phyloP scores from a whole-genome alignment of 2,113 vertebrate species.

The Sphaerodactylus townsendi region DNA sequence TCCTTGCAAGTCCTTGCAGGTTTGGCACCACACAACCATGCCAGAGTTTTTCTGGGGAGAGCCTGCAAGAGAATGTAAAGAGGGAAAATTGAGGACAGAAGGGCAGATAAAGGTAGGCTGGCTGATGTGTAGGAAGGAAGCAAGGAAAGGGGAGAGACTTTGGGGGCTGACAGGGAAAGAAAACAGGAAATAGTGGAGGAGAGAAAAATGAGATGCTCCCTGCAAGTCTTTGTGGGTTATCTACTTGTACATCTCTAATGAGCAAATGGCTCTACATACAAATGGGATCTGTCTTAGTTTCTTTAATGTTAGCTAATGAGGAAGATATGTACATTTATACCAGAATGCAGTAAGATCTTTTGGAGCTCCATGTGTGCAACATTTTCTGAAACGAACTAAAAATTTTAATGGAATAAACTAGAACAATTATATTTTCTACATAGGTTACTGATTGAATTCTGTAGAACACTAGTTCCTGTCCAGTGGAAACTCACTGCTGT shows the following conservation, averaged over 20 bases:
- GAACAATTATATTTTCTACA: background rate
- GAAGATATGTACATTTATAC: background rate
- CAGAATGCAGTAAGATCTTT: background rate
- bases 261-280: background rate
- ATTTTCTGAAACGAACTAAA: background rate
- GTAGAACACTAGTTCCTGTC: background rate
- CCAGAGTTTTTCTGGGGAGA: too few relatives aligned
- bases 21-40: too few relatives aligned
- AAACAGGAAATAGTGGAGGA: too few relatives aligned
- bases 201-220: too few relatives aligned
- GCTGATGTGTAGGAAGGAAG: too few relatives aligned
- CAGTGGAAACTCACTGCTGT: conserved; percentile 4
- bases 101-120: too few relatives aligned
- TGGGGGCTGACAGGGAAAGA: too few relatives aligned
- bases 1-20: too few relatives aligned
- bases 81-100: too few relatives aligned
- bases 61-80: too few relatives aligned
- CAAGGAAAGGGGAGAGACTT: too few relatives aligned
- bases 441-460: background rate
- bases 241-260: background rate
- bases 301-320: background rate
- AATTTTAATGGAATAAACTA: background rate
- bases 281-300: background rate
- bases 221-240: too few relatives aligned
- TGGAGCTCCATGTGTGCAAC: background rate